Conservation (phyloP, 2,888 invertebrate genomes). For the Stomorhina lunata region DNA sequence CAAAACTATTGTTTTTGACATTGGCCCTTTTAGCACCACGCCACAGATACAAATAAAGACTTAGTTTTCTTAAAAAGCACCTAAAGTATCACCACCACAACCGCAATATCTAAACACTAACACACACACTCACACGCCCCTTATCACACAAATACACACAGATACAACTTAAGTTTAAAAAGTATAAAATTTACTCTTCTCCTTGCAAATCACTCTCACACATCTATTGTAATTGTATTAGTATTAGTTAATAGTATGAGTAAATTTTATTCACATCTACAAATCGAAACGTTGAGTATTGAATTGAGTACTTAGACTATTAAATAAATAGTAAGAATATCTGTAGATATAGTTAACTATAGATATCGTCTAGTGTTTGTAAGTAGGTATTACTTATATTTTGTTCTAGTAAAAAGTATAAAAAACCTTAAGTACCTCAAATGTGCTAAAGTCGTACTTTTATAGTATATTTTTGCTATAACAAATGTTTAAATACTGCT, state of each 20-base stretch:
- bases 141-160: background rate
- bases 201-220: background rate
- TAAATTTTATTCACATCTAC: background rate
- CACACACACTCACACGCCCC: background rate
- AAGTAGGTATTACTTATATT: background rate
- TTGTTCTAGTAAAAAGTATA: background rate
- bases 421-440: too few relatives aligned
- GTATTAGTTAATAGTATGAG: background rate
- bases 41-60: background rate
- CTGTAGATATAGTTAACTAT: too few relatives aligned
- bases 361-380: constrained; percentile 10
- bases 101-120: constrained; percentile 30
- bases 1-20: too few relatives aligned
- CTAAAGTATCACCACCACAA: background rate
- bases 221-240: background rate
- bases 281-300: constrained; percentile 2
- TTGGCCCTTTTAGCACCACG: too few relatives aligned
- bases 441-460: too few relatives aligned
- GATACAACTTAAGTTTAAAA: background rate
- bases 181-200: background rate
- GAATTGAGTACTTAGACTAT: background rate
- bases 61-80: too few relatives aligned
- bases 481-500: background rate
- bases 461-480: background rate
- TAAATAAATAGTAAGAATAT: too few relatives aligned